Percentiles rank a stretch among this genome's conserved stretches.
These are phyloP conservation scores for Tamias sibiricus DNA, from an alignment of 2,113 vertebrate genomes.

Conservation along the genomic window DNA sequence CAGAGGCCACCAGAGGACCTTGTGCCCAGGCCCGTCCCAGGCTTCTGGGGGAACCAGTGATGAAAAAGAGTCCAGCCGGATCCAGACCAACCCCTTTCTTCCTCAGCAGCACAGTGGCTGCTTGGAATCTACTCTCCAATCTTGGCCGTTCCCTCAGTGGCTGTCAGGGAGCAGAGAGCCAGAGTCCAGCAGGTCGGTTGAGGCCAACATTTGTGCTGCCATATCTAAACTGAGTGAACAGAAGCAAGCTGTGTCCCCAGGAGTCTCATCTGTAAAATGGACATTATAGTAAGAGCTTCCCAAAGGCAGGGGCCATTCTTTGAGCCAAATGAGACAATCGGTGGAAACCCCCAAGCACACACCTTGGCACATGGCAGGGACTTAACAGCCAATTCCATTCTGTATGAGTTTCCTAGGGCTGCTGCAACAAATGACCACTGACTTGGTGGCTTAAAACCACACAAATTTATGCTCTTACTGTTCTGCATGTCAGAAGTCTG, in stretches of 20 bases:
- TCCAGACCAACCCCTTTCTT: neutral
- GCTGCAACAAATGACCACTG: neutral
- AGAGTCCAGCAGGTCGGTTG: neutral
- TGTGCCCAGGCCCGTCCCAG: neutral
- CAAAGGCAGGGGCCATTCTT: neutral
- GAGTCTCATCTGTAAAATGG: neutral
- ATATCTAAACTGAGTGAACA: neutral
- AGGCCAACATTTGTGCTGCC: neutral
- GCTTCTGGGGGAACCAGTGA: neutral
- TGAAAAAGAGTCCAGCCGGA: neutral
- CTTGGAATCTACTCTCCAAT: neutral
- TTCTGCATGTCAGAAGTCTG: conserved; percentile 1
- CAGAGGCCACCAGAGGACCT: neutral
- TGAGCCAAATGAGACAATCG: neutral
- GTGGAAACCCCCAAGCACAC: neutral
- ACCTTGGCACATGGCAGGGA: neutral
- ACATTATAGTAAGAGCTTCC: neutral
- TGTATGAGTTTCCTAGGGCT: neutral
- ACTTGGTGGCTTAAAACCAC: neutral
- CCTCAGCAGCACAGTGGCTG: neutral
- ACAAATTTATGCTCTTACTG: neutral
- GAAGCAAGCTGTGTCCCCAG: neutral
- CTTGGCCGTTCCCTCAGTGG: neutral
- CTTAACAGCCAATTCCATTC: neutral
- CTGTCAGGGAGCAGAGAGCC: neutral